These are phyloP conservation scores for Agrilus biguttatus DNA, from an alignment of 2,888 invertebrate genomes.

Conservation along the genomic window DNA sequence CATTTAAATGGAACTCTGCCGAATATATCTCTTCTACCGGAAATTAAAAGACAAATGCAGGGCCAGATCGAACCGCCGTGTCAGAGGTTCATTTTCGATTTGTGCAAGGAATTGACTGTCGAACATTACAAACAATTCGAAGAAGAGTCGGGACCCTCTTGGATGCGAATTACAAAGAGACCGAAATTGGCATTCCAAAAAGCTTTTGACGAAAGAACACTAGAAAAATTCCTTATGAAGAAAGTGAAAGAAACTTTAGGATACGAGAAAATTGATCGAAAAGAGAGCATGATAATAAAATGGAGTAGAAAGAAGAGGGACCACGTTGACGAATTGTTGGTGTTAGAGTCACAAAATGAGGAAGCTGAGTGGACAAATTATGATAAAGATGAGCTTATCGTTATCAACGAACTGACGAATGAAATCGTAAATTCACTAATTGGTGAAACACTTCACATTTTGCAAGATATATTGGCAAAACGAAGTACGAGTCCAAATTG, in stretches of 20 bases:
- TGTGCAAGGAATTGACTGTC: conserved; percentile 43
- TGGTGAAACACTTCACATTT: conserved; percentile 30
- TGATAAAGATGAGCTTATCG: conserved; percentile 52
- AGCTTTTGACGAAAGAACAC: conserved; percentile 33
- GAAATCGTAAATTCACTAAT: conserved; percentile 41
- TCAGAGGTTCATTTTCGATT: conserved; percentile 44
- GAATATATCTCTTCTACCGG: conserved; percentile 22
- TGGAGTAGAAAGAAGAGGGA: conserved; percentile 53
- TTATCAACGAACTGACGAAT: conserved; percentile 46
- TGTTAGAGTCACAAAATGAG: conserved; percentile 54
- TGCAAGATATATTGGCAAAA: conserved; percentile 15
- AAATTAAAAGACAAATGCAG: conserved; percentile 11
- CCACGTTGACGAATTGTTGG: conserved; percentile 55
- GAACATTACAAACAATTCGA: conserved; percentile 35
- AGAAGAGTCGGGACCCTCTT: conserved; percentile 28
- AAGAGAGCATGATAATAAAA: conserved; percentile 42
- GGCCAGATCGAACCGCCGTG: conserved; percentile 32
- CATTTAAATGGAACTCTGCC: conserved; percentile 22
- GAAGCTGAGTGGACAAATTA: conserved; percentile 62
- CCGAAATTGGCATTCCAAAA: conserved; percentile 26
- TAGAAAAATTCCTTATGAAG: conserved; percentile 35
- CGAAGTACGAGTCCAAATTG: too few relatives aligned
- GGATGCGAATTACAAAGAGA: conserved; percentile 19
- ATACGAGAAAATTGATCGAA: conserved; percentile 34
- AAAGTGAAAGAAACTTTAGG: conserved; percentile 39